Conservation (phyloP, 1,140 invertebrate species). For the silkworm (Bombyx mori) region ASM3026992v2 NC_085119.1:5860001-5860500, state of each 20-base stretch:
- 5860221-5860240: constrained; percentile 50
- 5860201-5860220: constrained; percentile 58
- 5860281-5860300: constrained; percentile 34
- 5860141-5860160: constrained; percentile 35
- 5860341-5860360: constrained; percentile 11
- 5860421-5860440: constrained; percentile 1
- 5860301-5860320: constrained; percentile 26
- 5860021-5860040: constrained; percentile 30
- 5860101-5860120: constrained; percentile 49
- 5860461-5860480: background rate
- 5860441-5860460: too few species aligned
- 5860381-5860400: background rate
- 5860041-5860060: constrained; percentile 45
- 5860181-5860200: constrained; percentile 64
- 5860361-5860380: constrained; percentile 10
- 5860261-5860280: constrained; percentile 27
- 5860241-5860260: constrained; percentile 43
- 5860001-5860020: constrained; percentile 37
- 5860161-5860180: constrained; percentile 43
- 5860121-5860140: constrained; percentile 63
- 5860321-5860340: constrained; percentile 23
- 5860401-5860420: constrained; percentile 6
- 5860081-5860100: constrained; percentile 56
- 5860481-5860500: constrained; percentile 22
- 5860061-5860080: constrained; percentile 61